These are phyloP conservation scores for Carcina quercana DNA, from an alignment of 2,888 invertebrate genomes.

Conservation along the genomic window DNA sequence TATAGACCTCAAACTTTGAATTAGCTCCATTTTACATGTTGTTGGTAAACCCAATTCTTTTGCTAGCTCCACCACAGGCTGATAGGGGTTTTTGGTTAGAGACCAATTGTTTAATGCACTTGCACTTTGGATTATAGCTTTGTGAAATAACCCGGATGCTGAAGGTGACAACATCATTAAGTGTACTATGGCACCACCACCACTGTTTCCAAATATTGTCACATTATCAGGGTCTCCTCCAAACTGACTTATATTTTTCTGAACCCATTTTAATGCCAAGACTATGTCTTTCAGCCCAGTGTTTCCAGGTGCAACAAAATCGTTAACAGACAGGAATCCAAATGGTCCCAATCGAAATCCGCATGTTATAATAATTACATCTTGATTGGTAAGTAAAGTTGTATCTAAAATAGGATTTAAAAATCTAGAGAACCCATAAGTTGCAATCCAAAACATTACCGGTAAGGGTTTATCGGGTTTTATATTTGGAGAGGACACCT, in stretches of 20 bases:
- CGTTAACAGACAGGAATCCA: slow-evolving; percentile 59
- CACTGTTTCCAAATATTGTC: slow-evolving; percentile 62
- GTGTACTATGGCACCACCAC: slow-evolving; percentile 63
- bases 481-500: slow-evolving; percentile 44
- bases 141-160: slow-evolving; percentile 61
- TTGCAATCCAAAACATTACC: slow-evolving; percentile 69
- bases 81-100: slow-evolving; percentile 44
- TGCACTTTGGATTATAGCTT: slow-evolving; percentile 61
- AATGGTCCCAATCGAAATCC: slow-evolving; percentile 61
- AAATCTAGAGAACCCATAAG: slow-evolving; percentile 38
- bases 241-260: slow-evolving; percentile 51
- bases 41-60: slow-evolving; percentile 39
- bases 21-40: slow-evolving; percentile 37
- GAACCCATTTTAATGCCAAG: slow-evolving; percentile 59
- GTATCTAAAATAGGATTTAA: slow-evolving; percentile 48
- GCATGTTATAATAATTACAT: slow-evolving; percentile 55
- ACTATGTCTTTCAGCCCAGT: slow-evolving; percentile 62
- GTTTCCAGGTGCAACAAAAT: slow-evolving; percentile 60
- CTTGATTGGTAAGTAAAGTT: slow-evolving; percentile 40
- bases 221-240: slow-evolving; percentile 64
- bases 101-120: slow-evolving; percentile 59
- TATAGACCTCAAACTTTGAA: slow-evolving; percentile 41
- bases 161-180: slow-evolving; percentile 64
- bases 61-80: slow-evolving; percentile 38
- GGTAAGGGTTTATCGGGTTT: slow-evolving; percentile 47